Conservation (phyloP, 1,140 invertebrate genomes). For the Globodera rostochiensis region DNA sequence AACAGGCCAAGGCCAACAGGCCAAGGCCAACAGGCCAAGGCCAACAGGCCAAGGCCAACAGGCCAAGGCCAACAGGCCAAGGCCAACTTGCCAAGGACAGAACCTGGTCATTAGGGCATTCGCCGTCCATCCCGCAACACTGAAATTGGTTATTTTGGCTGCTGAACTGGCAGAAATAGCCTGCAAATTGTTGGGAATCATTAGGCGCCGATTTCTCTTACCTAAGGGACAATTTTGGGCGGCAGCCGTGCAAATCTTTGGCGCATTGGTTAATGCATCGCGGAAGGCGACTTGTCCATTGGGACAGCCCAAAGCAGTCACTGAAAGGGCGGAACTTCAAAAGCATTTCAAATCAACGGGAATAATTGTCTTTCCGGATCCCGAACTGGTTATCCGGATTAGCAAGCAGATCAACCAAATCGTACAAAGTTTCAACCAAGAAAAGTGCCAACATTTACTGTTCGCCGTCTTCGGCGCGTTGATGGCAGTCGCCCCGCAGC, state of each 20-base stretch:
- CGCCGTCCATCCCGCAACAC: conserved; percentile 64
- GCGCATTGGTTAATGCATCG: conserved; percentile 56
- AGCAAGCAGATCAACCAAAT: too few species aligned
- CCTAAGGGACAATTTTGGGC: conserved; percentile 64
- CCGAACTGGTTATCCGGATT: too few species aligned
- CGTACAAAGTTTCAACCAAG: background rate
- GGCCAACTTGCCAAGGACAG: too few species aligned
- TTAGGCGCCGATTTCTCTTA: conserved; percentile 15
- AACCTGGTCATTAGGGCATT: conserved; percentile 61
- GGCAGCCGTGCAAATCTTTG: conserved; percentile 63
- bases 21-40: too few species aligned
- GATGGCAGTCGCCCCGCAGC: conserved; percentile 64
- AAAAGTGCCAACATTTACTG: conserved; percentile 21
- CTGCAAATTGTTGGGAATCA: conserved; percentile 39
- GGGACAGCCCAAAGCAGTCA: conserved; percentile 35
- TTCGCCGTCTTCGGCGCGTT: conserved; percentile 58
- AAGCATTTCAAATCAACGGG: background rate
- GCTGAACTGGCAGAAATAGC: conserved; percentile 63
- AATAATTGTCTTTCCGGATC: too few species aligned
- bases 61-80: too few species aligned
- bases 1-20: too few species aligned
- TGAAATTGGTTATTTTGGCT: conserved; percentile 63
- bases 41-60: too few species aligned
- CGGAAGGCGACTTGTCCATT: conserved; percentile 62
- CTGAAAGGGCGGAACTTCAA: conserved; percentile 26